These are phyloP conservation scores for Istiophorus platypterus DNA, from an alignment of 2,113 vertebrate genomes.

Conservation along the genomic window DNA sequence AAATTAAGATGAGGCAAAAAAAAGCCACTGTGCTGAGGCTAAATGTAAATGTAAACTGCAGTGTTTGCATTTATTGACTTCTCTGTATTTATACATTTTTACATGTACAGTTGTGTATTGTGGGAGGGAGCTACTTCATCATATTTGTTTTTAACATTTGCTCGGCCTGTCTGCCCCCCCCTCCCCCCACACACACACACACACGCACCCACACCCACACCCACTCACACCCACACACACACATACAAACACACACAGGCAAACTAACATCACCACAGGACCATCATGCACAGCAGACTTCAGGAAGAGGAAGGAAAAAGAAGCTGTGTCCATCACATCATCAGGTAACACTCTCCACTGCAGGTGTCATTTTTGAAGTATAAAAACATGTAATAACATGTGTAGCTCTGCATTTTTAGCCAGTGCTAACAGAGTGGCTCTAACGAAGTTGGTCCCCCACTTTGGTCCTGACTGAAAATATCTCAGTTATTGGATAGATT, in stretches of 20 bases:
- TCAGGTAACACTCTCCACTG: constrained; percentile 72
- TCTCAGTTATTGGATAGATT: neutral
- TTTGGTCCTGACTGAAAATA: neutral
- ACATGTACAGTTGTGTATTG: neutral
- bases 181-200: no score
- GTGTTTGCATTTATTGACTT: constrained; percentile 45
- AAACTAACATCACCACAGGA: constrained; percentile 69
- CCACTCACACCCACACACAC: no score
- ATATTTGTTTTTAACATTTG: constrained; percentile 17
- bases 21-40: neutral
- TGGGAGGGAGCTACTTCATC: constrained; percentile 14
- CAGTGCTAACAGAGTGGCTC: neutral
- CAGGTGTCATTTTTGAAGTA: neutral
- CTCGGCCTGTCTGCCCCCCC: neutral
- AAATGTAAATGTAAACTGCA: constrained; percentile 5
- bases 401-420: constrained; percentile 2
- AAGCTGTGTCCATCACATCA: constrained; percentile 55
- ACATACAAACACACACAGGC: no score
- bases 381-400: neutral
- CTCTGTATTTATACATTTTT: constrained; percentile 24
- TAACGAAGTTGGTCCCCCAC: neutral
- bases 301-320: constrained; percentile 76
- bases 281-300: constrained; percentile 70
- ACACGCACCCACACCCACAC: no score
- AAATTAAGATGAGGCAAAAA: constrained; percentile 45